These are phyloP conservation scores for Xylophagus ater DNA, from an alignment of 2,888 invertebrate species.

Conservation along the genomic window DNA sequence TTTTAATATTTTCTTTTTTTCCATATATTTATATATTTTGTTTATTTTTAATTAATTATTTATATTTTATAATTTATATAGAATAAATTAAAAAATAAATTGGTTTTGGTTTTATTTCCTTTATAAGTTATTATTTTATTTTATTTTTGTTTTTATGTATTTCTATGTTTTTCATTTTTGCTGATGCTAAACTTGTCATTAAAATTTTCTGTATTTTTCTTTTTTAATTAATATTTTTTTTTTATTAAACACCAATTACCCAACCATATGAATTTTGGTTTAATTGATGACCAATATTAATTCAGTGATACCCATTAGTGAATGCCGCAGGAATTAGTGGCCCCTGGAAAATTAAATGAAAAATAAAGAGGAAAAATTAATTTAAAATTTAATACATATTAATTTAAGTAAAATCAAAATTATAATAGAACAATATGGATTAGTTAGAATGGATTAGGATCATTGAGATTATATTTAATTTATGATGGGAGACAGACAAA, in stretches of 20 bases:
- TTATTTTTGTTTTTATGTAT: conserved; percentile 25
- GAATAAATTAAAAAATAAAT: conserved; percentile 1
- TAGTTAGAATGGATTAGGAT: no score
- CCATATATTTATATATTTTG: neutral
- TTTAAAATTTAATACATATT: no score
- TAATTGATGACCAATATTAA: conserved; percentile 33
- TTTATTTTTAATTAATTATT: neutral
- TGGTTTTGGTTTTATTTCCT: conserved; percentile 1
- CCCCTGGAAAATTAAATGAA: conserved; percentile 55
- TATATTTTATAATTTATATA: neutral
- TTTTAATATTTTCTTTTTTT: conserved; percentile 1
- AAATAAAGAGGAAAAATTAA: conserved; percentile 27
- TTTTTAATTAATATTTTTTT: conserved; percentile 18
- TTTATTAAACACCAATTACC: conserved; percentile 30
- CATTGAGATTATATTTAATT: no score
- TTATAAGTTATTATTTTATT: conserved; percentile 8
- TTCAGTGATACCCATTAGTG: conserved; percentile 97
- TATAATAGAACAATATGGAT: no score
- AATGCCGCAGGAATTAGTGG: conserved; percentile 96
- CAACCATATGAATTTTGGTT: conserved; percentile 20
- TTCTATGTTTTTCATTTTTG: conserved; percentile 29
- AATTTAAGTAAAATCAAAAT: no score
- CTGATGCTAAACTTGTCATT: conserved; percentile 18
- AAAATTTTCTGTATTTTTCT: conserved; percentile 19
- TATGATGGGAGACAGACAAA: no score